Conservation (phyloP, 2,797 vertebrate genomes). For the Dendrocincla tyrannina region DNA sequence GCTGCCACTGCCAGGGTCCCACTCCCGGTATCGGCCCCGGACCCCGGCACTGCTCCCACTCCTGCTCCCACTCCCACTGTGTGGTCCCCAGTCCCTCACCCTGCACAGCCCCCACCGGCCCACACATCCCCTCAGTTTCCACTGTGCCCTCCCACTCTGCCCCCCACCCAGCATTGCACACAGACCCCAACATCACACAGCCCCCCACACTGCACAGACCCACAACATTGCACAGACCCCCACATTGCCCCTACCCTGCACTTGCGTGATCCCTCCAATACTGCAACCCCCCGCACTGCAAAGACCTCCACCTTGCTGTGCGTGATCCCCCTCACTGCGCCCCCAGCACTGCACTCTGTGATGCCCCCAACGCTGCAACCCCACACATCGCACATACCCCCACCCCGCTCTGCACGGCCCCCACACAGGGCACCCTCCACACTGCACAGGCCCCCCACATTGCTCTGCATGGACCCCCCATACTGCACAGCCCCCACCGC, state of each 20-base stretch:
- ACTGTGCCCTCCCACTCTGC: not conserved
- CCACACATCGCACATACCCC: not conserved
- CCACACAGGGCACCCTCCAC: not conserved
- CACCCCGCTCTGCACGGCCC: not conserved
- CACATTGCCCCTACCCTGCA: not conserved
- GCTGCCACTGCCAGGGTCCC: not conserved
- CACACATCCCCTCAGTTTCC: not conserved
- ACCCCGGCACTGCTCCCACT: not conserved
- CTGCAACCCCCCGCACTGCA: not conserved
- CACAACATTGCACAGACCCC: not conserved
- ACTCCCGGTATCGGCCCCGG: not conserved
- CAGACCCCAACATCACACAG: too few species aligned
- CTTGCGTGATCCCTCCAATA: not conserved
- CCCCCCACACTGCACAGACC: too few species aligned
- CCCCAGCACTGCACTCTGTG: not conserved
- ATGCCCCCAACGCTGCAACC: not conserved
- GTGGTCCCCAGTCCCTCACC: not conserved
- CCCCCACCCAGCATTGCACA: not conserved
- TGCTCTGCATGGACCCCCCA: too few species aligned
- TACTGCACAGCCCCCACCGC: too few species aligned
- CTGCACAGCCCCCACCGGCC: accelerated
- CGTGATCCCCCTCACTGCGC: not conserved
- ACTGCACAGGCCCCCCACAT: not conserved
- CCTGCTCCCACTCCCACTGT: not conserved
- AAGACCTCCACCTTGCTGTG: not conserved